Evolutionary conservation across 2,113 vertebrate species (phyloP), one percentile per base, ranked within the genome.

Genomic region (Variabilichromis moorii): DNA sequence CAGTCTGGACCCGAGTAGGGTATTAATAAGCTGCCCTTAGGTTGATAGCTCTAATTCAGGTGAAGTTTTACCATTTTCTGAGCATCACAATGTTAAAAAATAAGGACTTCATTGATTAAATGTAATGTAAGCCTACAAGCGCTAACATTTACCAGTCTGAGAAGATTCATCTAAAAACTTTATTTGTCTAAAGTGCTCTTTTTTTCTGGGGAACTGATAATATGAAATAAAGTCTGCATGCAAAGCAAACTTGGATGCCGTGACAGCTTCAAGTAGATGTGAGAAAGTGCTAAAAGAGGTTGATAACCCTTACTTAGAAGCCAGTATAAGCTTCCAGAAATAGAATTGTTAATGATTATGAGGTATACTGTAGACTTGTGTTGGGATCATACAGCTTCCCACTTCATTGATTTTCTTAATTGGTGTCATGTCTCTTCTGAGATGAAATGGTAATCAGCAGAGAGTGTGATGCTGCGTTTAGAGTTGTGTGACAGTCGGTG

Each of bases 351-450:
- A 55, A 85, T 85, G 26, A 81, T 82, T 55, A 80, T 53, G 9
- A 86, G 55, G 54, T 54, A 13, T 45, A 31, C 17, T 71, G 17
- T 80, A 53, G n/a, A 79, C 66, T 81, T 86, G 33, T 4, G 11
- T 87, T 51, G 76, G 45, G 9, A 40, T 82, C 73, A 31, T 51
- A 84, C 33, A 61, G 35, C 68, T 66, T 88, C 80, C 21, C 37
- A 28, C 54, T 40, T 88, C 82, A 84, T 31, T 85, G 57, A 84
- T 50, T 90, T 66, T n/a, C 21, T 82, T 92, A 85, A 90, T 90
- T 91, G 31, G 51, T 82, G 82, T 89, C 87, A 88, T 31, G 33
- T 28, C 81, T 73, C 73, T 66, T 66, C 78, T 51, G 47, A 19
- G 82, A 83, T 88, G 45, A 79, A 86, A 86, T 73, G 50, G 42